Evolutionary conservation across 2,113 vertebrate species (phyloP).

Genomic region (Meriones unguiculatus): DNA sequence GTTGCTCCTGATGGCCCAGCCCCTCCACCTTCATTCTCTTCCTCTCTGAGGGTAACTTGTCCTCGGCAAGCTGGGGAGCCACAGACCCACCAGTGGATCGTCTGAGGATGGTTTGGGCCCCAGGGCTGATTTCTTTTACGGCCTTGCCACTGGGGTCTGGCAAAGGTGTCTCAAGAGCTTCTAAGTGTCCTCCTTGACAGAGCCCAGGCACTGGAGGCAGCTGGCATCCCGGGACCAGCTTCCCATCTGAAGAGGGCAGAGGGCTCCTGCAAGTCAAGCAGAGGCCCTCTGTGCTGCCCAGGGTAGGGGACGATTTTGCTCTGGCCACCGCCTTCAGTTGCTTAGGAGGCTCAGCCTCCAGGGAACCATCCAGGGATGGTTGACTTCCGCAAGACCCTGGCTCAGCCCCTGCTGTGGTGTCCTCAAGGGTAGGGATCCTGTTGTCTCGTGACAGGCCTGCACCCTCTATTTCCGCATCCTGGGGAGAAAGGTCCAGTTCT

Average conservation of each 20-base stretch:
- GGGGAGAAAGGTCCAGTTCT: conserved; percentile 8
- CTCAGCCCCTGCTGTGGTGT: neutral
- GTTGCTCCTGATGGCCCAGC: conserved; percentile 47
- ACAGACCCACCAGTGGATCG: conserved; percentile 43
- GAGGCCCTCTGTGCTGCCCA: neutral
- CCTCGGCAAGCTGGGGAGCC: conserved; percentile 49
- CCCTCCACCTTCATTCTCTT: conserved; percentile 93
- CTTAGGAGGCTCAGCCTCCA: neutral
- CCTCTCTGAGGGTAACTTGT: conserved; percentile 90
- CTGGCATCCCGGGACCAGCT: conserved; percentile 55
- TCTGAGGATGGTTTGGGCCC: neutral
- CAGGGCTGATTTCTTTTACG: conserved; percentile 39
- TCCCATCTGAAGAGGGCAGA: neutral
- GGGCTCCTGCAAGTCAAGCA: neutral
- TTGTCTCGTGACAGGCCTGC: neutral
- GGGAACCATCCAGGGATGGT: neutral
- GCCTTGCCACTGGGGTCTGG: conserved; percentile 67
- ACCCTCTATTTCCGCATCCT: conserved; percentile 25
- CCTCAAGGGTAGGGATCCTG: conserved; percentile 26
- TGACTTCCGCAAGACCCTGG: neutral
- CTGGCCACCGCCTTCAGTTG: conserved; percentile 42
- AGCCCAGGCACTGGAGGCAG: neutral
- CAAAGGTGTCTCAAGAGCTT: neutral
- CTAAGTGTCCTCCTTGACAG: neutral
- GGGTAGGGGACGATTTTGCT: neutral